Base-by-base conservation (phyloP, 2,113 vertebrate species). In the Leucopsar rothschildi region DNA sequence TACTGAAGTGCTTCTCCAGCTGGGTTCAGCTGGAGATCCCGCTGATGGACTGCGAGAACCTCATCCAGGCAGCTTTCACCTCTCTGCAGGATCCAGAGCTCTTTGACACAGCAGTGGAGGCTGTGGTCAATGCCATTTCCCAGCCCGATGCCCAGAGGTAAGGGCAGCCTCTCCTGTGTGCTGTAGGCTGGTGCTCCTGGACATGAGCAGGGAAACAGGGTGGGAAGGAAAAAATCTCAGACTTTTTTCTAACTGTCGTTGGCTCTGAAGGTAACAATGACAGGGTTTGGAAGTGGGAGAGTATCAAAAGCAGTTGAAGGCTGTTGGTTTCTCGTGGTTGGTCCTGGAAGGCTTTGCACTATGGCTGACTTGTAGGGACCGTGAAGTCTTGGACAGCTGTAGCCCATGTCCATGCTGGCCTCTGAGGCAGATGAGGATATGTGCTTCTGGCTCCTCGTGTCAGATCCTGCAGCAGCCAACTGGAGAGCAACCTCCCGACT, bases 81-180 rank as follows among this genome's bases (percentile, higher is more conserved):
- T 98, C 99, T 16, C 98, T 99, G 86, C 98, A 98, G 47, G 99
- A 99, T 98, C 99, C 99, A 0, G 99, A 99, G 98, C 99, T 99
- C 92, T 99, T 99, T 3, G 99, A 99, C 97, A 99, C 98, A 13
- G 99, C 99, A 0, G 99, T 99, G 95, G 99, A 99, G 96, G 99
- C 99, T 70, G 98, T 99, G 47, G 99, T 99, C 95, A 99, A 99
- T 66, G 99, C 99, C 94, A 99, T 99, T 98, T 99, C 99, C 5
- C 99, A 99, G 93, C 99, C 99, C 0, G 99, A 99, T 97, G 99
- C 99, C 70, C 99, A 99, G 96, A 99, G 99, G 99, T 99, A 95
- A 97, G 98, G 94, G 91, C 73, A 79, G 59, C 28, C 37, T 90
- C 80, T 92, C 68, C 81, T 7, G 3, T 35, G 25, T 1, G 1